Evolutionary conservation across 2,888 invertebrate species (phyloP), one percentile per base, ranked within the genome.

Genomic region (Metallyticus violacea): DNA sequence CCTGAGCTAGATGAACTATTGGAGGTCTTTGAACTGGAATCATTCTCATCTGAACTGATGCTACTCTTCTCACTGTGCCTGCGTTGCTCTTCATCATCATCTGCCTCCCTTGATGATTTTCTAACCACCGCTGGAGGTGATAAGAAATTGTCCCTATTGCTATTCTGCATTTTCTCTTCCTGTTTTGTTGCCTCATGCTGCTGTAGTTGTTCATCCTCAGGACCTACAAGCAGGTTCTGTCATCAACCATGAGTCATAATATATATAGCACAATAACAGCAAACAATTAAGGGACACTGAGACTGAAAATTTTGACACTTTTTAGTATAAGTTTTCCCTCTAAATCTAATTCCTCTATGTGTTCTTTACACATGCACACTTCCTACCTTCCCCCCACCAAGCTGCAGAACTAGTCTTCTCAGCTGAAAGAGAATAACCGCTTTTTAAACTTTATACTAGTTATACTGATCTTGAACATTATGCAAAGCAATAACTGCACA

Each of bases 21-120:
- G n/a, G 88, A 89, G 79, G 86, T 88, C 30, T 87, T 88, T 27
- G 89, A 88, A 86, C 81, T 88, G n/a, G 79, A 77, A 79, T 83
- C 87, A 85, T 85, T 87, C 82, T 86, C 88, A 62, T 89, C 88
- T 7, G 88, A 87, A 82, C 85, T 88, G 27, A 80, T 79, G 76
- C 83, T 81, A 6, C 40, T 87, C 76, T 85, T 86, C 6, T 86
- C 80, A 62, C 83, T 87, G 26, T 78, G 79, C 28, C 85, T 87
- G 26, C 79, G 62, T 5, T 40, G 86, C 15, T n/a, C 80, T 25
- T 77, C 81, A 15, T 22, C 30, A 22, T 81, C 81, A 26, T 81
- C 30, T n/a, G 4, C 79, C 28, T 79, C 78, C 7, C 79, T 79
- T 62, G 85, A 86, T 27, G 86, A 27, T 77, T 76, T 76, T 62